phyloP scores from a whole-genome alignment of 2,888 invertebrate species.

The Dryococelus australis region DNA sequence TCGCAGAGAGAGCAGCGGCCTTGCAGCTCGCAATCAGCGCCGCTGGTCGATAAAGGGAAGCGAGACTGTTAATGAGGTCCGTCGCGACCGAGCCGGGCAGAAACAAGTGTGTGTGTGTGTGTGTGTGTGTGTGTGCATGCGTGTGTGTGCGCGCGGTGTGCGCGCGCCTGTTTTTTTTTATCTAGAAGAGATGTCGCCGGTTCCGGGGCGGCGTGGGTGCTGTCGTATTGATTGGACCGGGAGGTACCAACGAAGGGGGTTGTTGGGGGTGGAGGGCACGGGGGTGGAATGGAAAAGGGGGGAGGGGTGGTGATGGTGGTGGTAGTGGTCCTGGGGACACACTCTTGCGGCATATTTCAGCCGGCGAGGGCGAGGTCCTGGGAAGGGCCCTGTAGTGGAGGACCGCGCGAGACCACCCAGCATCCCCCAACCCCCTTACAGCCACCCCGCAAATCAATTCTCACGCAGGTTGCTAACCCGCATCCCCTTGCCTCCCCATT shows the following conservation, averaged over 20 bases:
- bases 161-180: background rate
- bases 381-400: too few relatives aligned
- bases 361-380: background rate
- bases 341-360: slow-evolving; percentile 25
- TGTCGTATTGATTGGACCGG: slow-evolving; percentile 25
- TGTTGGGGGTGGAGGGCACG: background rate
- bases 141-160: too few relatives aligned
- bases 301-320: background rate
- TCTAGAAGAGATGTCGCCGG: slow-evolving; percentile 17
- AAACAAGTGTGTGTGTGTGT: background rate
- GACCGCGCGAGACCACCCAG: too few relatives aligned
- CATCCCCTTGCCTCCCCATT: too few relatives aligned
- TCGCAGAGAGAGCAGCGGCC: too few relatives aligned
- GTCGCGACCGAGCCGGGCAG: background rate
- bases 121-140: slow-evolving; percentile 12
- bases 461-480: background rate
- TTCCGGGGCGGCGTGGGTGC: slow-evolving; percentile 11
- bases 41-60: background rate
- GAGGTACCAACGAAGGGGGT: background rate
- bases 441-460: background rate
- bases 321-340: background rate
- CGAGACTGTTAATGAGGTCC: slow-evolving; percentile 16
- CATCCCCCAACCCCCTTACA: background rate
- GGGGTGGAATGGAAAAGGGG: background rate
- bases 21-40: background rate